Conservation (phyloP, 2,113 vertebrate species). For the Epinephelus lanceolatus region DNA sequence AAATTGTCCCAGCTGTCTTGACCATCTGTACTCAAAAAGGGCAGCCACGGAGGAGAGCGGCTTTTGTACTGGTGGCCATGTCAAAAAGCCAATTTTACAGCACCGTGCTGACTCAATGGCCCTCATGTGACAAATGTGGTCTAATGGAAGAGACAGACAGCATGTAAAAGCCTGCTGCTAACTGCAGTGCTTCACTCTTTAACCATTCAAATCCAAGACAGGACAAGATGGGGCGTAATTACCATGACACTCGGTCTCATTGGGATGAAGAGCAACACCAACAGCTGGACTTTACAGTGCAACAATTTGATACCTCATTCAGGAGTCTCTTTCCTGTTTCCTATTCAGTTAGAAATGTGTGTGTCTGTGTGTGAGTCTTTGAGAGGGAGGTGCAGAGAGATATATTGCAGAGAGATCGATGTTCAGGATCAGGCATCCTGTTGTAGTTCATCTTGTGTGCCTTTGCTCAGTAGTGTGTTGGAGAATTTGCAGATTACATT, state of each 20-base stretch:
- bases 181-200: constrained; percentile 62
- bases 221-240: constrained; percentile 72
- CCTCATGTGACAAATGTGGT: constrained; percentile 81
- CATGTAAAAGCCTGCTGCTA: constrained; percentile 80
- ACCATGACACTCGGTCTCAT: constrained; percentile 67
- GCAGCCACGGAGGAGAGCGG: constrained; percentile 65
- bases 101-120: constrained; percentile 80
- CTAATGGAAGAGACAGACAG: constrained; percentile 84
- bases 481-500: not conserved
- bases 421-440: not conserved
- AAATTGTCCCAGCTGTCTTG: constrained; percentile 88
- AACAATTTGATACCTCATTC: constrained; percentile 58
- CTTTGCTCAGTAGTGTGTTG: not conserved
- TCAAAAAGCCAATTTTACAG: constrained; percentile 86
- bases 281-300: constrained; percentile 77
- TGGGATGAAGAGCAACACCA: constrained; percentile 46
- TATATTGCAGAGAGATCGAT: constrained; percentile 7
- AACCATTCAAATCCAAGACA: constrained; percentile 68
- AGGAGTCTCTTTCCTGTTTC: constrained; percentile 64
- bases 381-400: not conserved
- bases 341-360: constrained; percentile 35
- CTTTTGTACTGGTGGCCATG: constrained; percentile 86
- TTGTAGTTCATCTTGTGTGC: not conserved
- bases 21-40: constrained; percentile 87
- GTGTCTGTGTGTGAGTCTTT: constrained; percentile 18